phyloP scores from a whole-genome alignment of 2,113 vertebrate genomes.

The Odontophorus gujanensis region DNA sequence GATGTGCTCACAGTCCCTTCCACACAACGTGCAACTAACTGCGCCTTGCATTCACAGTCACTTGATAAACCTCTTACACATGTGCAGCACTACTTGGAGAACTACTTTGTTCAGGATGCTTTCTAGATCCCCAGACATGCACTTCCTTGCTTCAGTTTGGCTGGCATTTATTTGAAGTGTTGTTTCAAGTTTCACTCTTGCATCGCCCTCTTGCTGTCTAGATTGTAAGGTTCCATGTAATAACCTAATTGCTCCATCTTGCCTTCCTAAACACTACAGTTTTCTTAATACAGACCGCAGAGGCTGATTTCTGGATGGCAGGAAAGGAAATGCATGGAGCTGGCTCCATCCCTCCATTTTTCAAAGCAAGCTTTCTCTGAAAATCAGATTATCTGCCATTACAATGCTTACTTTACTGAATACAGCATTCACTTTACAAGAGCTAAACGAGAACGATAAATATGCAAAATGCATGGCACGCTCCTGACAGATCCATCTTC shows the following conservation, averaged over 20 bases:
- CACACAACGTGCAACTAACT: neutral
- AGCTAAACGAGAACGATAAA: neutral
- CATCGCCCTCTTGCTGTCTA: neutral
- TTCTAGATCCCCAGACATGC: neutral
- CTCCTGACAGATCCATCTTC: neutral
- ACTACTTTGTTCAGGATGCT: neutral
- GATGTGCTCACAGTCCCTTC: neutral
- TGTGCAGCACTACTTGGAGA: neutral
- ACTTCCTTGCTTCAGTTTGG: neutral
- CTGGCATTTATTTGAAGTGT: neutral
- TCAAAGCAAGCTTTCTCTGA: neutral
- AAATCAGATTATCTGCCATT: constrained; percentile 13
- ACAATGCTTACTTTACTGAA: neutral
- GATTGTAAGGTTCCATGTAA: neutral
- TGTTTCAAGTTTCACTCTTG: neutral
- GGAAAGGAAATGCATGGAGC: neutral
- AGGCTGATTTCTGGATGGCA: neutral
- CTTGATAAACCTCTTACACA: neutral
- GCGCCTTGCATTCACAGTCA: neutral
- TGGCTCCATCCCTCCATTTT: neutral
- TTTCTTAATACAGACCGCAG: neutral
- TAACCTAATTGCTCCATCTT: neutral
- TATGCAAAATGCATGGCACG: neutral
- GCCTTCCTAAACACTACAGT: neutral
- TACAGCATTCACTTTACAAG: neutral